Conservation (phyloP, 2,888 invertebrate genomes). For the Drosophila differens region DNA sequence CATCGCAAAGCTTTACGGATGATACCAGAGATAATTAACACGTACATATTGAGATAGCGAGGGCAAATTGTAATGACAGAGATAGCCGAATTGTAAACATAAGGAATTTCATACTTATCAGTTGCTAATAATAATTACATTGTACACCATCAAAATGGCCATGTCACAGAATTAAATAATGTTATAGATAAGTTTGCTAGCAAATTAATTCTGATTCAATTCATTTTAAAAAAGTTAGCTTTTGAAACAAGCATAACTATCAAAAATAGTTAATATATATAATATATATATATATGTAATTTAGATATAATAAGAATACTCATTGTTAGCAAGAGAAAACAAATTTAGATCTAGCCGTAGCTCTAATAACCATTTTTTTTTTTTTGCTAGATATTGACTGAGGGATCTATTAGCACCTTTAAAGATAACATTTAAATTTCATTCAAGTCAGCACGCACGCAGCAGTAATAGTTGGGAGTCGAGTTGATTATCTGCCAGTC, state of each 20-base stretch:
- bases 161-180: neutral
- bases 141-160: neutral
- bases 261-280: neutral
- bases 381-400: neutral
- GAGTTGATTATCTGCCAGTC: neutral
- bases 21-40: slow-evolving; percentile 11
- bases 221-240: neutral
- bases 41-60: neutral
- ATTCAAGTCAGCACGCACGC: neutral
- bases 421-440: slow-evolving; percentile 22
- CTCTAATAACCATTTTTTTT: neutral
- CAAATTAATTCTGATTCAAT: neutral
- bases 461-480: neutral
- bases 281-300: neutral
- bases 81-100: neutral
- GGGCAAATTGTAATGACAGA: neutral
- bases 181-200: too few relatives aligned
- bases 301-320: neutral
- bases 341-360: neutral
- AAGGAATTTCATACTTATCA: slow-evolving; percentile 1
- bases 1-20: slow-evolving; percentile 89
- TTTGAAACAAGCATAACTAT: neutral
- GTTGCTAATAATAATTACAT: neutral
- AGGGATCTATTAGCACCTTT: slow-evolving; percentile 21
- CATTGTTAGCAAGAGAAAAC: neutral